Conservation (phyloP, 2,113 vertebrate genomes). For the Procavia capensis region DNA sequence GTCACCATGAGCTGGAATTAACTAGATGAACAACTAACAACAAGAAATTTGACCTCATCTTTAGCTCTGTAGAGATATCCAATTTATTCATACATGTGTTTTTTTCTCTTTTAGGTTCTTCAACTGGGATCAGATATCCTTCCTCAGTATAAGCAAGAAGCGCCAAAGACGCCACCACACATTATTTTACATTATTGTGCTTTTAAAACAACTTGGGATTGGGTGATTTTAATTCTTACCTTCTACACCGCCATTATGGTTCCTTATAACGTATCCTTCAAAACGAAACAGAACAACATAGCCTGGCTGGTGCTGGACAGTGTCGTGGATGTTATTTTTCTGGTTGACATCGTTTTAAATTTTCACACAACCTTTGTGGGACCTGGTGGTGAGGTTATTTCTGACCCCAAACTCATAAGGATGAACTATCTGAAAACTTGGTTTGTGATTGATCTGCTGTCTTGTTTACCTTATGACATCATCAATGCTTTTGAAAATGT, state of each 20-base stretch:
- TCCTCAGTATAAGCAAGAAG: constrained; percentile 99
- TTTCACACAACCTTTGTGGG: constrained; percentile 99
- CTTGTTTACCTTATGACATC: constrained; percentile 99
- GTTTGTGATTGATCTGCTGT: constrained; percentile 98
- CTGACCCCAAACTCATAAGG: constrained; percentile 97
- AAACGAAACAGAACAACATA: constrained; percentile 98
- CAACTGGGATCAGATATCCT: constrained; percentile 98
- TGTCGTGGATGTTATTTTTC: constrained; percentile 98
- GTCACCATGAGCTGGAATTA: neutral
- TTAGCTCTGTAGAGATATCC: neutral
- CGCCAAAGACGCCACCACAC: constrained; percentile 97
- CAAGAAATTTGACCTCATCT: neutral
- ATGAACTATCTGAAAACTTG: constrained; percentile 99
- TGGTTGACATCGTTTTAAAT: constrained; percentile 98
- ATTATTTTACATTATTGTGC: constrained; percentile 99
- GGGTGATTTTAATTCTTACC: constrained; percentile 98
- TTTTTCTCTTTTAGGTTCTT: constrained; percentile 90
- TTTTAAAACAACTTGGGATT: constrained; percentile 99
- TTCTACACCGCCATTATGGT: constrained; percentile 99
- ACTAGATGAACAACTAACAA: neutral
- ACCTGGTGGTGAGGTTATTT: constrained; percentile 98
- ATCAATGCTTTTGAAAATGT: constrained; percentile 99
- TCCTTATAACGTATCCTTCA: constrained; percentile 98
- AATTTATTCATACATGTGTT: neutral
- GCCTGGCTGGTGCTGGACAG: constrained; percentile 99